Evolutionary conservation across 2,888 invertebrate genomes (phyloP).

Genomic region (Andrena minutula): DNA sequence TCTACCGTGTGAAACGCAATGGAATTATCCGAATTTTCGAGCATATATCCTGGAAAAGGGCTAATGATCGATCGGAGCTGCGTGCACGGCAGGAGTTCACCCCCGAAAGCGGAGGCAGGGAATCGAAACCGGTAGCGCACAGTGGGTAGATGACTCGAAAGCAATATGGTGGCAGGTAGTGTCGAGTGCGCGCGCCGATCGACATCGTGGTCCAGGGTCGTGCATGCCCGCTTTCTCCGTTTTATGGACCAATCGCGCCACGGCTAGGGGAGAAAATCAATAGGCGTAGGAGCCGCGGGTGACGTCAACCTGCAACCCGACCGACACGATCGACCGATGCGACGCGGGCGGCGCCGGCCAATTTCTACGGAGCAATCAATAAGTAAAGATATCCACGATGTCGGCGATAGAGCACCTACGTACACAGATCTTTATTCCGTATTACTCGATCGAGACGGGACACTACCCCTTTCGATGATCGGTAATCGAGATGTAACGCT

Average conservation of each 20-base stretch:
- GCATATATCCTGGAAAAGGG: background rate
- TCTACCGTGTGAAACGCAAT: background rate
- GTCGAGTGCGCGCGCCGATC: constrained; percentile 64
- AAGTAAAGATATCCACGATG: constrained; percentile 73
- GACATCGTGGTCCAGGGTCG: constrained; percentile 69
- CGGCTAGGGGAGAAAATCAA: constrained; percentile 79
- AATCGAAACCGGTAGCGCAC: constrained; percentile 40
- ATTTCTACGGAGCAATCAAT: constrained; percentile 81
- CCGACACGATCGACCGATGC: constrained; percentile 80
- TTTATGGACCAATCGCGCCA: constrained; percentile 76
- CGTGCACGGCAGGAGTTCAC: constrained; percentile 24
- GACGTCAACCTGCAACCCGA: constrained; percentile 79
- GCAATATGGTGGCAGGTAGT: constrained; percentile 51
- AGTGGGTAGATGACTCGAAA: constrained; percentile 38
- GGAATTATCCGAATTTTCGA: background rate
- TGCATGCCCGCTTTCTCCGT: constrained; percentile 64
- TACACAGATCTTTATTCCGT: constrained; percentile 22
- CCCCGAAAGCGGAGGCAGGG: constrained; percentile 25
- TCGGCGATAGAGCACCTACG: constrained; percentile 53
- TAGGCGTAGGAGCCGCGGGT: constrained; percentile 76
- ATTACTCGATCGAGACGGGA: background rate
- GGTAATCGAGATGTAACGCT: background rate
- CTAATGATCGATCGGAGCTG: constrained; percentile 36
- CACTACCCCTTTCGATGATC: background rate
- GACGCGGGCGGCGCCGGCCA: constrained; percentile 82